Evolutionary conservation across 2,797 vertebrate genomes (phyloP), one percentile per base, ranked within the genome.

Genomic region (Tokudaia tokunoshimensis): DNA sequence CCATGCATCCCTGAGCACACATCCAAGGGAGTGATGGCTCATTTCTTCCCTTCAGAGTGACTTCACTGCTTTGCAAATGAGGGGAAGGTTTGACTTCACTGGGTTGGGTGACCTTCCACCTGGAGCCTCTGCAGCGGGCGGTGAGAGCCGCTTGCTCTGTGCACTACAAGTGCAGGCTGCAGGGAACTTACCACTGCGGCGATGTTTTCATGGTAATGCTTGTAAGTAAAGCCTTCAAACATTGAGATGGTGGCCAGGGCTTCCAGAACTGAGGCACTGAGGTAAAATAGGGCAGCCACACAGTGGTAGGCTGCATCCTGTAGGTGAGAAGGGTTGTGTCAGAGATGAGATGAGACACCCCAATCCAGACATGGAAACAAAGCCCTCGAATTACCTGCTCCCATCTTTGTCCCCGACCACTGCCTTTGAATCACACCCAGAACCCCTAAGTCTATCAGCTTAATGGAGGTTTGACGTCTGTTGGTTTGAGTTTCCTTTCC

Each of bases 201-300:
- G 75, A 98, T 96, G 92, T 98, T 98, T 82, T 98, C 98, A 5
- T 65, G 97, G 91, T 99, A 98, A 0, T 22, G 0, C 70, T 44
- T 63, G 70, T 3, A 57, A 1, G 0, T 0, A 0, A 0, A 15
- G 4, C 41, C 44, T 0, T 76, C 7, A 0, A 17, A 0, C 0
- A 80, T 0, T 0, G 0, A 0, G 0, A 98, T 98, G 72, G 98
- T 98, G 5, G 7, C 0, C 50, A 12, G 63, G 83, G 98, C 98
- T 97, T 98, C 98, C 94, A 99, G 76, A 57, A 99, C 98, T 0
- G 99, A 97, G 24, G 98, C 98, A 0, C 99, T 99, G 92, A 99
- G 98, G 96, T 99, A 99, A 97, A 99, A 99, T 24, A 99, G 82
- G 74, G 98, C 95, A 0, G 99, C 98, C 0, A 80, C 97, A 0